Conservation (phyloP, 2,113 vertebrate species). For the Holacanthus passer region DNA sequence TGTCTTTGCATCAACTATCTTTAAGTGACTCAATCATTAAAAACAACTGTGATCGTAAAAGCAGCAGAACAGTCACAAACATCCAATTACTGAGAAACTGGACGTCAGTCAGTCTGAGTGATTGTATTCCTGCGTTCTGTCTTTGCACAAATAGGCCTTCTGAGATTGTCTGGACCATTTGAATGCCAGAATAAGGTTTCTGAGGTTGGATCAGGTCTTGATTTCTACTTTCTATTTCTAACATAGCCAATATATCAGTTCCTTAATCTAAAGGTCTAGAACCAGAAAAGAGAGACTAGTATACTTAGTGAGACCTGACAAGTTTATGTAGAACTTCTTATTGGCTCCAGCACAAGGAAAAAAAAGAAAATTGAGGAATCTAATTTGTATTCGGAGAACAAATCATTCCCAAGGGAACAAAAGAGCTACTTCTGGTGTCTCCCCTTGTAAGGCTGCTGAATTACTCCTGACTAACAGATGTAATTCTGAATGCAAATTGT, state of each 20-base stretch:
- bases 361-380: conserved; percentile 13
- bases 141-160: conserved; percentile 1
- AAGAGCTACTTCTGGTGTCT: conserved; percentile 24
- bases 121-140: conserved; percentile 2
- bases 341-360: neutral
- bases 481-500: conserved; percentile 46
- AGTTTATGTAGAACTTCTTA: neutral
- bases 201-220: neutral
- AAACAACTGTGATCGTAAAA: conserved; percentile 26
- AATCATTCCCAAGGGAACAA: conserved; percentile 27
- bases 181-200: neutral
- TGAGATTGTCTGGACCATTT: neutral
- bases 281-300: neutral
- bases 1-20: conserved; percentile 45
- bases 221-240: neutral
- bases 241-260: neutral
- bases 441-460: conserved; percentile 23
- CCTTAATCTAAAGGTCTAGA: neutral
- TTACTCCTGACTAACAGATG: conserved; percentile 13
- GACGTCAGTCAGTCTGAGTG: conserved; percentile 25
- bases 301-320: conserved; percentile 14
- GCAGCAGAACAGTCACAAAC: conserved; percentile 33
- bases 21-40: conserved; percentile 52
- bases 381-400: conserved; percentile 35
- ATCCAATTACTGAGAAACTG: conserved; percentile 50